Evolutionary conservation across 2,888 invertebrate species (phyloP), one percentile per base, ranked within the genome.

Genomic region (Harpagoxenus sublaevis): DNA sequence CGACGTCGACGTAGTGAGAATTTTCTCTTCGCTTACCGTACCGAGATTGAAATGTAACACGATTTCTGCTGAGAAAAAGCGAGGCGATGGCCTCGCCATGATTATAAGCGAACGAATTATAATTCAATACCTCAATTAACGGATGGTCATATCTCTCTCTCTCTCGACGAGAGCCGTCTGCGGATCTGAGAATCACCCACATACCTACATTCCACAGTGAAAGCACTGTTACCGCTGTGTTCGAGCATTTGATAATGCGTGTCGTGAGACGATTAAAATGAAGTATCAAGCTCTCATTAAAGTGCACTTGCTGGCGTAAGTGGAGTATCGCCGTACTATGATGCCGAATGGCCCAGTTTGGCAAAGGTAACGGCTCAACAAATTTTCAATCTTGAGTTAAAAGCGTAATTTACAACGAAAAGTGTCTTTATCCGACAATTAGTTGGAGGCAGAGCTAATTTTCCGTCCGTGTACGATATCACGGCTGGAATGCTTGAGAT

Each of bases 141-240:
- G 23, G 8, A 48, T 28, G 23, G 31, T 51, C 8, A 9, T 71
- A 60, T 70, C 23, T 79, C 57, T 23, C 48, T 23, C 48, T 42
- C 39, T 51, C 51, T 53, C 3, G 48, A 81, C 8, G 39, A 39
- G 9, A 51, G n/a, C 5, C 23, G 18, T 45, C 42, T 23, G 35
- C 75, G 31, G 51, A 63, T 18, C n/a, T 71, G 71, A 75, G 74
- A 78, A 83, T 87, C 83, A 84, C 75, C 84, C 60, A 86, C 48
- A 87, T 86, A 87, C 81, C 79, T 83, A 84, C 60, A 86, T 87
- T 84, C 42, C 39, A 39, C 65, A 51, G 57, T 60, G 74, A 82
- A 74, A 60, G 42, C 60, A 73, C 18, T 65, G 53, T 81, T 71
- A 65, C 57, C 42, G 23, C 45, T 35, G 35, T 70, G 28, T 53